These are phyloP conservation scores for Phengaris alcon DNA, from an alignment of 2,888 invertebrate genomes.

Conservation along the genomic window DNA sequence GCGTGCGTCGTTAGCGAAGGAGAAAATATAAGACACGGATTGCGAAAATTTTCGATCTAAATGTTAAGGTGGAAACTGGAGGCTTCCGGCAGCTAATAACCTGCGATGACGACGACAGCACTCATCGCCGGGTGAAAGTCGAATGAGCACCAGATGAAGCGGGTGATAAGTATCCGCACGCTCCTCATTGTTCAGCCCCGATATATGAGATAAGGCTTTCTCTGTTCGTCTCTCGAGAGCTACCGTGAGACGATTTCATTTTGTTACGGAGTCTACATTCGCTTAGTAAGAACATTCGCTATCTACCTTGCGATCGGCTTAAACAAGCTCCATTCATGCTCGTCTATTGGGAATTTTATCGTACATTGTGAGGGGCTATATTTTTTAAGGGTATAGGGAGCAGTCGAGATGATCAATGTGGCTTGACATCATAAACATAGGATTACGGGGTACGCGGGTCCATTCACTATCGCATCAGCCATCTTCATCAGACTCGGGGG, in stretches of 20 bases:
- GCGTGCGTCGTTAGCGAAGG: constrained; percentile 5
- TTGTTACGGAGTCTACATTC: constrained; percentile 57
- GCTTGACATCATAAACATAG: constrained; percentile 31
- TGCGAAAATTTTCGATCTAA: constrained; percentile 1
- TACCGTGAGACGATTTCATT: constrained; percentile 69
- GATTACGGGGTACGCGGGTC: constrained; percentile 49
- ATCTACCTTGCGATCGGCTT: constrained; percentile 45
- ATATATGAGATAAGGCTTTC: constrained; percentile 75
- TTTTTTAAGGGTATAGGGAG: constrained; percentile 24
- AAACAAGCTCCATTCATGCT: constrained; percentile 31
- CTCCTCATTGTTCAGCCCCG: constrained; percentile 73
- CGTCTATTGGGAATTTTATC: constrained; percentile 24
- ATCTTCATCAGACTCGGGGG: constrained; percentile 65
- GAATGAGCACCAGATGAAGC: constrained; percentile 65
- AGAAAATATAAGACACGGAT: neutral
- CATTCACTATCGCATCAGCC: constrained; percentile 54
- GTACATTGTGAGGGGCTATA: constrained; percentile 7
- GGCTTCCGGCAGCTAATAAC: constrained; percentile 12
- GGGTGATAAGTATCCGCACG: constrained; percentile 70
- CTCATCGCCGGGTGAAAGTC: constrained; percentile 63
- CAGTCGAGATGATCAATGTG: constrained; percentile 29
- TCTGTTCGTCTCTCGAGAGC: constrained; percentile 62
- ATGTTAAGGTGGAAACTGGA: neutral
- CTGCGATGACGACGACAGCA: constrained; percentile 48
- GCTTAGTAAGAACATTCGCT: constrained; percentile 56